These are phyloP conservation scores for Eutolmus rufibarbis DNA, from an alignment of 2,888 invertebrate species.

Conservation along the genomic window DNA sequence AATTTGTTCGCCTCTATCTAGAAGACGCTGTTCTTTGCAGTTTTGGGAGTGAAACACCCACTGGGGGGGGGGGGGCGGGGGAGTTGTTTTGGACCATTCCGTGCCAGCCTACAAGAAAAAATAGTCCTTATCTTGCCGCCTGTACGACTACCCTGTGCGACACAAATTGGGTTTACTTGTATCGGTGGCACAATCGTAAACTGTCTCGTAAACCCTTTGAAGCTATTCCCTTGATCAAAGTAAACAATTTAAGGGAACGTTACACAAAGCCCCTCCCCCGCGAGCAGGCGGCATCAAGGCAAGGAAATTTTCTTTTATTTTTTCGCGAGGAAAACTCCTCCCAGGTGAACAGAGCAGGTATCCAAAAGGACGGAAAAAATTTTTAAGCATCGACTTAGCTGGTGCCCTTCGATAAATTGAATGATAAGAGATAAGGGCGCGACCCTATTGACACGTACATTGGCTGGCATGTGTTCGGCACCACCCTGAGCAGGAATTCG, in stretches of 20 bases:
- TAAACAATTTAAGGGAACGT: constrained; percentile 6
- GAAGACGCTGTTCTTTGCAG: neutral
- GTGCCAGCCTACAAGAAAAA: neutral
- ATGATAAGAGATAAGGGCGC: constrained; percentile 29
- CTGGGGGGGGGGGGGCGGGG: neutral
- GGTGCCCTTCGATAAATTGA: constrained; percentile 14
- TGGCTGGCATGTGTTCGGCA: constrained; percentile 14
- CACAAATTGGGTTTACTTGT: neutral
- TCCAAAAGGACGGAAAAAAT: neutral
- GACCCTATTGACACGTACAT: constrained; percentile 13
- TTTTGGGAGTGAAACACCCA: neutral
- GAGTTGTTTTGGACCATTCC: neutral
- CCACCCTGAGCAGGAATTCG: neutral
- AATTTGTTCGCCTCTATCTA: constrained; percentile 11
- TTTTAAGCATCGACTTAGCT: constrained; percentile 15
- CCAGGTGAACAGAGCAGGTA: neutral
- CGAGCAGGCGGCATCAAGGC: neutral
- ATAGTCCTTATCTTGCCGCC: neutral
- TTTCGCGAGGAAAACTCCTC: neutral
- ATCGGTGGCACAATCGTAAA: neutral
- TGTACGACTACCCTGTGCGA: neutral
- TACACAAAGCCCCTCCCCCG: neutral
- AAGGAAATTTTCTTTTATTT: neutral
- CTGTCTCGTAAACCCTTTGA: neutral
- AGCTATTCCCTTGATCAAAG: constrained; percentile 5